Base-by-base conservation (phyloP, 2,797 vertebrate genomes). In the Pogoniulus pusillus region DNA sequence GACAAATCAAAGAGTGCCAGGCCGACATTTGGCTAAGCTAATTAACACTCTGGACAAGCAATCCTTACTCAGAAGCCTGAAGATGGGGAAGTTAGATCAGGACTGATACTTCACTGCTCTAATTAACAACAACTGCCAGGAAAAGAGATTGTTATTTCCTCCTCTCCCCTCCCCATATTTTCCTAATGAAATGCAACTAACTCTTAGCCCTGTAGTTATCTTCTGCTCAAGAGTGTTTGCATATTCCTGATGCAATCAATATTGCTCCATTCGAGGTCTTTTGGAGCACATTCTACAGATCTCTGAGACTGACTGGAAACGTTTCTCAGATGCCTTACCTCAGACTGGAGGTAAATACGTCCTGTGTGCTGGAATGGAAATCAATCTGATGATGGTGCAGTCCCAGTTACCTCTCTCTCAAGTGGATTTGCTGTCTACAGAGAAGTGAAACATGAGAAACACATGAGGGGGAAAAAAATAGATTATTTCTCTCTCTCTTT, bases 381-480 rank as follows among this genome's bases (percentile, higher is more conserved):
- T 1, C 0, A 17, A 53, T 11, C 53, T 23, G 60, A 14, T 1
- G 10, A 26, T 6, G 15, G 32, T 6, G 4, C 1, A 11, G 15
- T 11, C 30, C 24, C 58, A 26, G 30, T 16, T 41, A 16, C 53
- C 26, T 58, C 37, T 27, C 64, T 49, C 59, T 19, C 54, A n/a
- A 10, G 59, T 7, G 10, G 39, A 2, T 19, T 34, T 20, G 5
- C 37, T 11, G 49, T 27, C 60, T 27, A 17, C 7, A 37, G 35
- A 53, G 54, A 69, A 75, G 29, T 8, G 18, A 63, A 77, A 82
- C 3, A 29, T 13, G 37, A 78, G 58, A 75, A 66, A 53, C 8
- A 43, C 0, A 0, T 41, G 23, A 58, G 39, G 12, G 59, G 20
- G 39, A 66, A 64, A 89, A 23, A 7, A 71, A 74, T 37, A 39